These are phyloP conservation scores for Drosophila meridionalis DNA, from an alignment of 2,888 invertebrate species.

Conservation along the genomic window DNA sequence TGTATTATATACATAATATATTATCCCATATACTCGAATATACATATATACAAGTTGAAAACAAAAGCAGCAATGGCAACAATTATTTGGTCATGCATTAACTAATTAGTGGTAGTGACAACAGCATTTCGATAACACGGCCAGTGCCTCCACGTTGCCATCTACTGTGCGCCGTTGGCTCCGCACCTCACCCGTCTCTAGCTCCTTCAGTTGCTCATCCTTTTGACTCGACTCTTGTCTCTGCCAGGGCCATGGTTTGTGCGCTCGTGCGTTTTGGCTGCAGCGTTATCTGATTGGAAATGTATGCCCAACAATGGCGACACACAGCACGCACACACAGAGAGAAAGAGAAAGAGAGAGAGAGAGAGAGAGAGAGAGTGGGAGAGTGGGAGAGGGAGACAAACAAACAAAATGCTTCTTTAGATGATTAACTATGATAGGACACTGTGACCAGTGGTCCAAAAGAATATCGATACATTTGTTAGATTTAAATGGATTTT, in stretches of 20 bases:
- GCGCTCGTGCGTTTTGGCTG: constrained; percentile 72
- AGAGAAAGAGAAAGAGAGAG: not conserved
- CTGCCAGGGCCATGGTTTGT: constrained; percentile 51
- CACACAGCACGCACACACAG: constrained; percentile 52
- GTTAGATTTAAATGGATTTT: constrained; percentile 76
- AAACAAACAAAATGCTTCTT: constrained; percentile 70
- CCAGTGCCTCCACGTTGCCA: not conserved
- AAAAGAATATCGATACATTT: constrained; percentile 67
- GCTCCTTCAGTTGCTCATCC: constrained; percentile 18
- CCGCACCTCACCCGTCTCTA: not conserved
- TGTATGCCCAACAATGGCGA: constrained; percentile 74
- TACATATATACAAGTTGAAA: constrained; percentile 1
- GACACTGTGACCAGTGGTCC: constrained; percentile 50
- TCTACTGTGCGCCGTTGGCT: not conserved
- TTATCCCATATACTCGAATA: not conserved
- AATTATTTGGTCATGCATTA: constrained; percentile 76
- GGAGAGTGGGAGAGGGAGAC: not conserved
- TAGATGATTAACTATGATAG: constrained; percentile 79
- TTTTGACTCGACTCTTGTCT: constrained; percentile 17
- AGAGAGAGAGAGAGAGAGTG: not conserved
- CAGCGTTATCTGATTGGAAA: constrained; percentile 73
- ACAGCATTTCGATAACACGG: constrained; percentile 40
- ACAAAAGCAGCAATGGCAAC: constrained; percentile 33
- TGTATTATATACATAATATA: not conserved
- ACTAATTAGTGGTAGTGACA: constrained; percentile 72